Conservation (phyloP, 2,113 vertebrate species). For the Typhlomys cinereus region DNA sequence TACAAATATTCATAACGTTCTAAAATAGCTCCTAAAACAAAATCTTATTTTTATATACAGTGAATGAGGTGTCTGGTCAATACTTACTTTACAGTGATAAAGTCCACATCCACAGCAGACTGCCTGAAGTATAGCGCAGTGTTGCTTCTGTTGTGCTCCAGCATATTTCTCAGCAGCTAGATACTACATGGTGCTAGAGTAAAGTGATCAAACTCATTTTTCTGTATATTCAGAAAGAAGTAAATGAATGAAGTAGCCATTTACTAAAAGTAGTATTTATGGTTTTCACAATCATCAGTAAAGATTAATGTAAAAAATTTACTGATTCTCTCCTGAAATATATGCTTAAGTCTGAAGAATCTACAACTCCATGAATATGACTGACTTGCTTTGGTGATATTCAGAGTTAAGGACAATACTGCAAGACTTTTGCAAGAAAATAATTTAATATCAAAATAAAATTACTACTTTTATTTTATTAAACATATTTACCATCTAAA, state of each 20-base stretch:
- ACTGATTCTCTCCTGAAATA: not conserved
- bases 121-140: not conserved
- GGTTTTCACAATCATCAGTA: not conserved
- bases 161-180: not conserved
- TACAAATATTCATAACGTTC: not conserved
- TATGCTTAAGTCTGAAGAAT: not conserved
- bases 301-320: not conserved
- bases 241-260: not conserved
- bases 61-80: not conserved
- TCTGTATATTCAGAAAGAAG: not conserved
- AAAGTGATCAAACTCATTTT: not conserved
- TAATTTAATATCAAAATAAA: conserved; percentile 1
- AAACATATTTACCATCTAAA: not conserved
- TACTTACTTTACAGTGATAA: not conserved
- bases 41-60: not conserved
- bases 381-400: not conserved
- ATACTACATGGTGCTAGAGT: not conserved
- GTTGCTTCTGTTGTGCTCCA: not conserved
- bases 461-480: conserved; percentile 32
- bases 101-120: not conserved
- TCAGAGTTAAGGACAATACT: not conserved
- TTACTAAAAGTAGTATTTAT: not conserved
- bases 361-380: not conserved
- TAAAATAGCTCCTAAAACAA: not conserved
- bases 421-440: not conserved